Base-by-base conservation (phyloP, 2,888 invertebrate genomes). In the Onthophagus sagittarius region DNA sequence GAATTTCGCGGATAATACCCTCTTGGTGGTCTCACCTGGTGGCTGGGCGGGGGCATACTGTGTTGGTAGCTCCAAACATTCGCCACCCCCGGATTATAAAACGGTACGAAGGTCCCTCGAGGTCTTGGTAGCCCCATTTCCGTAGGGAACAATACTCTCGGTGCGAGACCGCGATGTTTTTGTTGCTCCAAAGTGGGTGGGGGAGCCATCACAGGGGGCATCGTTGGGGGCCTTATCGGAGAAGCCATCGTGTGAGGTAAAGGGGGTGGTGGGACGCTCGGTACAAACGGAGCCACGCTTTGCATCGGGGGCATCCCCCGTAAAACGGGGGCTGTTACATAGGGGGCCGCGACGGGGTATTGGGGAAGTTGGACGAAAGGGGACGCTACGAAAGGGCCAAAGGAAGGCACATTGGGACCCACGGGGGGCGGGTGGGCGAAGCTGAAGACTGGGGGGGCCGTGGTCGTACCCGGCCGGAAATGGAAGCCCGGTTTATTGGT, bases 81-180 rank as follows among this genome's bases (percentile, higher is more conserved):
- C 31, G 74, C 71, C 23, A 74, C 69, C 15, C 75, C 72, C 5
- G 76, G 76, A 65, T 75, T 74, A 71, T 73, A 76, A 64, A 74
- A 76, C 5, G 74, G 76, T 70, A 78, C 76, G 69, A 76, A 76
- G 14, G 72, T 63, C 62, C 62, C 71, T 15, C 63, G 71, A 13
- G 69, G 73, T 14, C 71, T 33, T 15, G 79, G 77, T 71, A 79
- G 71, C 9, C 75, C 76, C 77, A 76, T 77, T 63, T 77, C 76
- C 23, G 77, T 75, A 11, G 77, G 77, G 67, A 71, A 77, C 67
- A 77, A 14, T 76, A 76, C 75, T 62, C 73, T 67, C 11, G 76
- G 69, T 15, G 71, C 69, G 15, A 69, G 39, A 15, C 63, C 53
- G 2, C 63, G 71, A 63, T 72, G 72, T 31, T 71, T 72, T 23